Evolutionary conservation across 2,797 vertebrate genomes (phyloP).

Genomic region (Schizopygopsis pylzovi): DNA sequence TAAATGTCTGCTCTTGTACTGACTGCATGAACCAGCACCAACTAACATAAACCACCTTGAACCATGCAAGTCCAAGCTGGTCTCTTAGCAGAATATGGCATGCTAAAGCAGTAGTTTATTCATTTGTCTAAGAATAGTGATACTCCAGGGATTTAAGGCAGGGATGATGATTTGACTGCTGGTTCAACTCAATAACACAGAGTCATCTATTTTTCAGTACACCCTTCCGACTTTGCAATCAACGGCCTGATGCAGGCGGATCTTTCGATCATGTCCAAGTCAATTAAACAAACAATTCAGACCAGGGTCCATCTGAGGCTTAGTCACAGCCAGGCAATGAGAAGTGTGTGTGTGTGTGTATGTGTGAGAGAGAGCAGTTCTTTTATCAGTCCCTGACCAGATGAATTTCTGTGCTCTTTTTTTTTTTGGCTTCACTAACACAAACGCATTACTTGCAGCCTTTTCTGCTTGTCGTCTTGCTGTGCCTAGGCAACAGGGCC

Average conservation of each 20-base stretch:
- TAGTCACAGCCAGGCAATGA: conserved; percentile 36
- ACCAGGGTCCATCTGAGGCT: conserved; percentile 52
- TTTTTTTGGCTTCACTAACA: conserved; percentile 45
- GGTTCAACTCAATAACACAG: conserved; percentile 59
- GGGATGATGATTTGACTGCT: conserved; percentile 57
- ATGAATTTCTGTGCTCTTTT: conserved; percentile 54
- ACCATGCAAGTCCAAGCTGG: not conserved
- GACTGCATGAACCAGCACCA: not conserved
- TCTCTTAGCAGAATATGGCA: conserved; percentile 21
- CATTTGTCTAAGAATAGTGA: conserved; percentile 52
- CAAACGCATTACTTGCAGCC: conserved; percentile 58
- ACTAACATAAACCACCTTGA: not conserved
- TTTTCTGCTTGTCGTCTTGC: conserved; percentile 35
- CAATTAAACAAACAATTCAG: conserved; percentile 65
- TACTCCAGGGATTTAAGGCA: conserved; percentile 45
- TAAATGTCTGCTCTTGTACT: not conserved
- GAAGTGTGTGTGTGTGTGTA: not conserved
- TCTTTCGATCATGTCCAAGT: conserved; percentile 58
- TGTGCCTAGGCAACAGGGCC: conserved; percentile 39
- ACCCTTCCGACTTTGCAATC: conserved; percentile 52
- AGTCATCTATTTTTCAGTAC: conserved; percentile 63
- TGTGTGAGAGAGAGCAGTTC: not conserved
- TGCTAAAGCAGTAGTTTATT: conserved; percentile 35
- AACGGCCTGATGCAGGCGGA: conserved; percentile 43
- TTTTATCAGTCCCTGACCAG: conserved; percentile 54